Evolutionary conservation across 37 sponge, comb jelly and placozoan genomes (phyloP).

Genomic region (Haliclona indistincta): DNA sequence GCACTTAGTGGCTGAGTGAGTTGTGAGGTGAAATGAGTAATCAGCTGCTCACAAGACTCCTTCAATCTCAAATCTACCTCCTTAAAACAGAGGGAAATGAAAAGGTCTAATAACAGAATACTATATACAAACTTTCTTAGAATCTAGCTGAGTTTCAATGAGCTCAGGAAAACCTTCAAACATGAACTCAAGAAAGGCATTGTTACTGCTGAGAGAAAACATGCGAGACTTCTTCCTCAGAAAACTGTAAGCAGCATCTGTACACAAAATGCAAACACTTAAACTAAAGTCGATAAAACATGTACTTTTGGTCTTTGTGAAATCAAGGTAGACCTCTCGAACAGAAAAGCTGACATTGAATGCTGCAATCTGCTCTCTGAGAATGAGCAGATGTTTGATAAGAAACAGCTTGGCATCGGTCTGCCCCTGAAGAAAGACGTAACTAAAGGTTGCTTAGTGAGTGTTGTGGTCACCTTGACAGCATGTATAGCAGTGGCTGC

Average conservation of each 20-base stretch:
- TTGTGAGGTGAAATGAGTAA: slow-evolving; percentile 44
- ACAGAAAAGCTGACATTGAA: slow-evolving; percentile 95
- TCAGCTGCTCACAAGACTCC: slow-evolving; percentile 77
- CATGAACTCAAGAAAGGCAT: slow-evolving; percentile 95
- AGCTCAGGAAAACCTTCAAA: slow-evolving; percentile 83
- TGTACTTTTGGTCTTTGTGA: slow-evolving; percentile 84
- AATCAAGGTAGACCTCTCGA: slow-evolving; percentile 90
- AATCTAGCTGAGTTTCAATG: slow-evolving; percentile 82
- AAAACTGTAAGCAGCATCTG: slow-evolving; percentile 88
- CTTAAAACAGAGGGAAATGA: slow-evolving; percentile 4
- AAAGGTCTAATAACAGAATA: neutral
- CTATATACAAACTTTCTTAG: slow-evolving; percentile 59
- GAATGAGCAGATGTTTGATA: slow-evolving; percentile 96
- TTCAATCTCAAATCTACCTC: slow-evolving; percentile 86
- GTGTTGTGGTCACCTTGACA: slow-evolving; percentile 56
- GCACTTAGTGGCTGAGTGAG: slow-evolving; percentile 56
- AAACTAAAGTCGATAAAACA: no score
- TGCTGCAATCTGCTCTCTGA: slow-evolving; percentile 96
- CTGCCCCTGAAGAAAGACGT: slow-evolving; percentile 22
- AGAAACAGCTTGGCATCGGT: slow-evolving; percentile 91
- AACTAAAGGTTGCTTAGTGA: neutral
- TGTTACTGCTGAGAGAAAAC: slow-evolving; percentile 83
- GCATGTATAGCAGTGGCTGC: slow-evolving; percentile 71
- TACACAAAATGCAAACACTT: neutral
- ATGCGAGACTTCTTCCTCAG: slow-evolving; percentile 79